Percentiles rank a stretch among this genome's conserved stretches.
These are phyloP conservation scores for Drusus annulatus DNA, from an alignment of 1,140 invertebrate species.

Conservation along the genomic window DNA sequence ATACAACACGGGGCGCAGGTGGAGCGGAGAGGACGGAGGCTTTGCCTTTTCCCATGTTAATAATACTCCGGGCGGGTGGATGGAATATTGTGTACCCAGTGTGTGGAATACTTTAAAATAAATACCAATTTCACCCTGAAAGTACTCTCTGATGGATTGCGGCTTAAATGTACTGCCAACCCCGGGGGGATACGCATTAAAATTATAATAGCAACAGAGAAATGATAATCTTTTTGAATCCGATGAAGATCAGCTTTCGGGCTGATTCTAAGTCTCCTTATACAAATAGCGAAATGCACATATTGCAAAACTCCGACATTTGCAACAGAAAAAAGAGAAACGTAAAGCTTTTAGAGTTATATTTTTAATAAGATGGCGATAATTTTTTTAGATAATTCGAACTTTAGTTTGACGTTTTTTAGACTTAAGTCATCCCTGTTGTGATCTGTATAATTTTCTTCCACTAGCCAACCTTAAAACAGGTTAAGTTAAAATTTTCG, in stretches of 20 bases:
- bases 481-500: too few relatives aligned
- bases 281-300: too few relatives aligned
- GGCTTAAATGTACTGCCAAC: constrained; percentile 15
- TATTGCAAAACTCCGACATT: too few relatives aligned
- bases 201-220: constrained; percentile 17
- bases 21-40: constrained; percentile 44
- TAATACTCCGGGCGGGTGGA: constrained; percentile 30
- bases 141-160: constrained; percentile 28
- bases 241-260: neutral
- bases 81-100: neutral
- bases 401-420: too few relatives aligned
- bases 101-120: constrained; percentile 35
- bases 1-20: constrained; percentile 53
- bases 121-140: constrained; percentile 26
- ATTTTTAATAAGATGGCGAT: too few relatives aligned
- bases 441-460: too few relatives aligned
- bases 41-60: constrained; percentile 55
- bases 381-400: too few relatives aligned
- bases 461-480: too few relatives aligned
- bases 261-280: too few relatives aligned
- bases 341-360: too few relatives aligned
- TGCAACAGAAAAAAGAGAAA: too few relatives aligned
- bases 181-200: constrained; percentile 5
- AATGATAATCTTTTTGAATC: constrained; percentile 26
- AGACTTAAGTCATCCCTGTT: too few relatives aligned